Percentiles rank a stretch among this genome's conserved stretches.
These are phyloP conservation scores for Euplagia quadripunctaria DNA, from an alignment of 2,888 invertebrate genomes.

Conservation along the genomic window DNA sequence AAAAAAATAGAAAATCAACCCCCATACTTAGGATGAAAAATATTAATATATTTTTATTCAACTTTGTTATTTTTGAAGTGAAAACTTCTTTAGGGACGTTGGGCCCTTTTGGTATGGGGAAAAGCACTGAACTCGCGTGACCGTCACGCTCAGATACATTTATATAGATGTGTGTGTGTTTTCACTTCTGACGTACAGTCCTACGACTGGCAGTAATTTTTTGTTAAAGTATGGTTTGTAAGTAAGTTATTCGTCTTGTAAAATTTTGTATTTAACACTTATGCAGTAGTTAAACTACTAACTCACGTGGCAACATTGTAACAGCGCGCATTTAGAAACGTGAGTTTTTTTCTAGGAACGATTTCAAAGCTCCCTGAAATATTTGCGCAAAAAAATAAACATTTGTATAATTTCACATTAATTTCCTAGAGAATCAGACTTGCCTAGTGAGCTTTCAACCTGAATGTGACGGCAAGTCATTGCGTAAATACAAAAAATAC, in stretches of 20 bases:
- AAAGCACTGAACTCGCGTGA: too few species aligned
- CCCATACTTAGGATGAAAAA: too few species aligned
- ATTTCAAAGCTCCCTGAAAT: not conserved
- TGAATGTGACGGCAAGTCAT: slow-evolving; percentile 63
- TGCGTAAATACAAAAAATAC: slow-evolving; percentile 54
- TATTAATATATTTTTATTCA: too few species aligned
- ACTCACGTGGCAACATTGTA: not conserved
- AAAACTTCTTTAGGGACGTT: too few species aligned
- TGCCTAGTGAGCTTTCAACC: slow-evolving; percentile 46
- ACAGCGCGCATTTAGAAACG: not conserved
- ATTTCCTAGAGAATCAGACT: not conserved
- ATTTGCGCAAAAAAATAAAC: not conserved
- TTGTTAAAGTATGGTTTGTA: not conserved
- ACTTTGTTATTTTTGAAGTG: not conserved
- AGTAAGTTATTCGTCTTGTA: not conserved
- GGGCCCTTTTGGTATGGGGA: too few species aligned
- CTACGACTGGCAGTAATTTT: too few species aligned
- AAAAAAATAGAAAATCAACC: not conserved
- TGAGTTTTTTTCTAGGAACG: not conserved
- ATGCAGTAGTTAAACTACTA: not conserved
- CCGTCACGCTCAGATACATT: too few species aligned
- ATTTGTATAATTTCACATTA: not conserved
- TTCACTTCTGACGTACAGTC: too few species aligned
- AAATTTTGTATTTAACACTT: not conserved
- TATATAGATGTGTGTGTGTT: too few species aligned